A percentile compares a stretch with the other conserved stretches of the same genome.
These are phyloP conservation scores for Diorhabda elongata DNA, from an alignment of 1,140 invertebrate genomes.

Conservation along the genomic window DNA sequence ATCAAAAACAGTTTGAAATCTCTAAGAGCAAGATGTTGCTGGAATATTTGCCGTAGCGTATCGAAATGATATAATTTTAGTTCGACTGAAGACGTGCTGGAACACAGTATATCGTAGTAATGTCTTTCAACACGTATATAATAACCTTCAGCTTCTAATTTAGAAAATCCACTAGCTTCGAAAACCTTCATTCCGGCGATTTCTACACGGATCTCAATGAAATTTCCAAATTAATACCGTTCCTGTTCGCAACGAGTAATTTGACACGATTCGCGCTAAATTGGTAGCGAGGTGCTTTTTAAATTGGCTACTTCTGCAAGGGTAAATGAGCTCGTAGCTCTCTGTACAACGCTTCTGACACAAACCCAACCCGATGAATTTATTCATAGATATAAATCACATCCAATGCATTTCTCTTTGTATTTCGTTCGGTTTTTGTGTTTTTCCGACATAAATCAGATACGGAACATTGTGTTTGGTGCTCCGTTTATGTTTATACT, in stretches of 20 bases:
- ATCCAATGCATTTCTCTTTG: slow-evolving; percentile 18
- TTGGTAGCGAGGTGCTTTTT: slow-evolving; percentile 1
- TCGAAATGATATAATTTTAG: too few species aligned
- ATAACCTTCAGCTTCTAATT: neutral
- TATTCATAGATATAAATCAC: slow-evolving; percentile 18
- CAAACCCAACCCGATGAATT: slow-evolving; percentile 11
- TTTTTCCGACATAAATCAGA: slow-evolving; percentile 18
- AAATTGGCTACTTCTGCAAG: slow-evolving; percentile 1
- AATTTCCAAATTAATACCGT: slow-evolving; percentile 2
- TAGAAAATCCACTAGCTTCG: neutral
- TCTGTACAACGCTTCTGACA: slow-evolving; percentile 9
- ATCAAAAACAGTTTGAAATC: too few species aligned
- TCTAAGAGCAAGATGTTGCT: too few species aligned
- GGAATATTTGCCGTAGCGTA: too few species aligned
- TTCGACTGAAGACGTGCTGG: neutral
- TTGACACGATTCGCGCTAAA: neutral
- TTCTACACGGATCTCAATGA: neutral
- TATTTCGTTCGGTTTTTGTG: slow-evolving; percentile 15
- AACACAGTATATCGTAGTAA: neutral
- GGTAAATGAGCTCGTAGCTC: slow-evolving; percentile 1
- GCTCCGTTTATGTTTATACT: slow-evolving; percentile 17
- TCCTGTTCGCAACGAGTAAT: neutral
- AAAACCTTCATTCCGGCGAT: neutral
- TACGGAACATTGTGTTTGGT: slow-evolving; percentile 19
- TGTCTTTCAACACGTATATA: neutral